These are phyloP conservation scores for Anabacerthia variegaticeps DNA, from an alignment of 2,797 vertebrate species.

Conservation along the genomic window DNA sequence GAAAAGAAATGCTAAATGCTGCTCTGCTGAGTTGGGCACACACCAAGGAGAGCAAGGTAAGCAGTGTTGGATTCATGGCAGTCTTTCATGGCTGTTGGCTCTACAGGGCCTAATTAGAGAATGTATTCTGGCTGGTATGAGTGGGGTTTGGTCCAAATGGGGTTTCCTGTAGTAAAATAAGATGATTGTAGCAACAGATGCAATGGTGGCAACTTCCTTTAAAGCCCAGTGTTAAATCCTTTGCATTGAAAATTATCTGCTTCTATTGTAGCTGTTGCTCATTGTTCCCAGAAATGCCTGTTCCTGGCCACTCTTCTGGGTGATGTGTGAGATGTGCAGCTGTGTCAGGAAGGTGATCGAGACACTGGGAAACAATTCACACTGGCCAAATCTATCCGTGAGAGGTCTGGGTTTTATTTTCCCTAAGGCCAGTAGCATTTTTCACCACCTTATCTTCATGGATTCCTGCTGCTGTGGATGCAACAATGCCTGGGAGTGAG, in stretches of 20 bases:
- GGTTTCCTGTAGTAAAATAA: neutral
- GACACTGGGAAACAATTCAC: rapidly evolving
- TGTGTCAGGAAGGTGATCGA: neutral
- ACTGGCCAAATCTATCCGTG: rapidly evolving
- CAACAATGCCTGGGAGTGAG: neutral
- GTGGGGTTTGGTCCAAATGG: neutral
- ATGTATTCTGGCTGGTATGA: neutral
- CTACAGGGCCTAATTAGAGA: neutral
- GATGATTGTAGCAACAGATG: neutral
- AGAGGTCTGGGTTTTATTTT: neutral
- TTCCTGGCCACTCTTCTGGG: neutral
- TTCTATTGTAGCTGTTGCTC: neutral
- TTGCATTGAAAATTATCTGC: neutral
- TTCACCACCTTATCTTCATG: neutral
- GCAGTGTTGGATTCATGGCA: neutral
- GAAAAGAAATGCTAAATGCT: neutral
- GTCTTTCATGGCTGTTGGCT: neutral
- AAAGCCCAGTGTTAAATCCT: neutral
- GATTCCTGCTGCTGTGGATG: neutral
- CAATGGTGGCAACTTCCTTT: neutral
- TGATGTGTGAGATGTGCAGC: neutral
- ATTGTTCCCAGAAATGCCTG: neutral
- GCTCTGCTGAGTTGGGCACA: neutral
- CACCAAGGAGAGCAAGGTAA: neutral
- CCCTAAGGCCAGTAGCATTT: neutral